Conservation (phyloP, 2,113 vertebrate species). For the Protomyctophum bolini region DNA sequence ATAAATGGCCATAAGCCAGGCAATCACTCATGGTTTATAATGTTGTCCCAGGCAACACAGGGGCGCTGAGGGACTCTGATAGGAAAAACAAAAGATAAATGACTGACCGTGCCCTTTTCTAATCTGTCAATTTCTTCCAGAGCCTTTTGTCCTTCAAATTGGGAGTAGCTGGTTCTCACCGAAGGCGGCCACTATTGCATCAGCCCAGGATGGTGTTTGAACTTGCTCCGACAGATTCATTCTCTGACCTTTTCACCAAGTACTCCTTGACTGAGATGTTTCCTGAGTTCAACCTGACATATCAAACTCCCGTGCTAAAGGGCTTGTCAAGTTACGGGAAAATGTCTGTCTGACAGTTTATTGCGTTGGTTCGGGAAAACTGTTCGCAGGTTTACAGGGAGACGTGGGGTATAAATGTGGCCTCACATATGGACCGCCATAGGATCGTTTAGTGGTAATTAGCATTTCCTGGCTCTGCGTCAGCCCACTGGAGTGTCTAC, state of each 20-base stretch:
- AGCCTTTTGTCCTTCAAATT: constrained; percentile 70
- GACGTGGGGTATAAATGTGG: constrained; percentile 29
- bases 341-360: constrained; percentile 27
- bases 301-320: constrained; percentile 31
- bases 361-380: background rate
- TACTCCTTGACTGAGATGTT: constrained; percentile 48
- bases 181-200: constrained; percentile 43
- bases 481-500: constrained; percentile 43
- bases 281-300: constrained; percentile 36
- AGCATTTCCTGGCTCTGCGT: constrained; percentile 42
- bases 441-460: constrained; percentile 43
- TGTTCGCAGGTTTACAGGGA: constrained; percentile 22
- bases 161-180: constrained; percentile 31
- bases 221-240: constrained; percentile 52
- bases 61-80: constrained; percentile 62
- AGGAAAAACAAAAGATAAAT: constrained; percentile 75
- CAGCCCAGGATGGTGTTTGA: constrained; percentile 35
- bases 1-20: constrained; percentile 70
- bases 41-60: constrained; percentile 55
- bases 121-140: constrained; percentile 70
- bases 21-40: constrained; percentile 75
- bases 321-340: constrained; percentile 35
- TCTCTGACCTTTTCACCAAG: constrained; percentile 64
- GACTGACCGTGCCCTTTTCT: constrained; percentile 66
- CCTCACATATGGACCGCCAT: background rate